phyloP scores from a whole-genome alignment of 2,113 vertebrate genomes.

The Colinus virginianus region DNA sequence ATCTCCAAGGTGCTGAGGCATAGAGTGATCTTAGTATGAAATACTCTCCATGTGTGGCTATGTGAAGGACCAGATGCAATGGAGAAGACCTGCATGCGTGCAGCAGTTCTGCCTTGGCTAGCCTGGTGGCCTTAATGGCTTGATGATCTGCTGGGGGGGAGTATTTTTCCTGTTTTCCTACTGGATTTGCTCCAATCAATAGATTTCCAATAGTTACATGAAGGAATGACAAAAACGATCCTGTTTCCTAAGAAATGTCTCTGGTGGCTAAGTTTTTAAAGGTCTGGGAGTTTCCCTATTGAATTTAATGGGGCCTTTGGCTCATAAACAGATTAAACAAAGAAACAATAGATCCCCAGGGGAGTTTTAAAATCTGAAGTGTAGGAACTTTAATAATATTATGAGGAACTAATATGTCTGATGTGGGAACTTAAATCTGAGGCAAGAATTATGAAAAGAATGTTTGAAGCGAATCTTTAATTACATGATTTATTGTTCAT shows the following conservation, averaged over 20 bases:
- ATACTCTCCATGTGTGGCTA: neutral
- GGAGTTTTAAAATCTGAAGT: constrained; percentile 63
- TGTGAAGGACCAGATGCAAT: neutral
- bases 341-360: constrained; percentile 66
- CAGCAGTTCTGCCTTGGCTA: neutral
- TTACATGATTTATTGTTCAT: constrained; percentile 69
- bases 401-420: constrained; percentile 54
- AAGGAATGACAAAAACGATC: constrained; percentile 56
- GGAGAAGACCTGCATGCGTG: neutral
- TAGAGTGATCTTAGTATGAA: neutral
- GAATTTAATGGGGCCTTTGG: constrained; percentile 51
- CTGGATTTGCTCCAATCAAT: constrained; percentile 34
- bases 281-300: constrained; percentile 62
- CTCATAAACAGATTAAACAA: constrained; percentile 68
- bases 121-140: neutral
- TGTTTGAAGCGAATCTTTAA: constrained; percentile 57
- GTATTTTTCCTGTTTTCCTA: neutral
- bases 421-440: constrained; percentile 62
- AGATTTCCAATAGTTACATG: constrained; percentile 2
- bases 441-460: constrained; percentile 51
- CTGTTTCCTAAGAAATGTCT: constrained; percentile 40
- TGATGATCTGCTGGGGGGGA: neutral
- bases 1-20: neutral
- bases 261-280: constrained; percentile 57
- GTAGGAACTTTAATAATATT: constrained; percentile 65